These are phyloP conservation scores for Scatophagus argus DNA, from an alignment of 2,113 vertebrate species.

Conservation along the genomic window DNA sequence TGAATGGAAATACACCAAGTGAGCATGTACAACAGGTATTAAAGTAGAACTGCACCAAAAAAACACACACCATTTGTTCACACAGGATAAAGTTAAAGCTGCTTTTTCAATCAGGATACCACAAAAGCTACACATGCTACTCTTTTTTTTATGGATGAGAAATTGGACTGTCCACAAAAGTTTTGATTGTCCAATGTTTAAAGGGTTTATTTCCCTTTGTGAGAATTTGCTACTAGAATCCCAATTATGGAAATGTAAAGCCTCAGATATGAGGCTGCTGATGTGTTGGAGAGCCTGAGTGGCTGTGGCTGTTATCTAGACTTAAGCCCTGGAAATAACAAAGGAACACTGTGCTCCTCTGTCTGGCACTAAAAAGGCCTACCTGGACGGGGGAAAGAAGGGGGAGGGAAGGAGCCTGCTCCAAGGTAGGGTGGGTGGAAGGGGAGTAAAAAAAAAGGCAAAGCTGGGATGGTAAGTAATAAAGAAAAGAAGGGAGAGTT, in stretches of 20 bases:
- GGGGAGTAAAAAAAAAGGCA: constrained; percentile 19
- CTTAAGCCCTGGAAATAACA: constrained; percentile 70
- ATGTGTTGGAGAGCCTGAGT: constrained; percentile 60
- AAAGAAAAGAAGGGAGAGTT: constrained; percentile 16
- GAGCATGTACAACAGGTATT: constrained; percentile 29
- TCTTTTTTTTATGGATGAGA: constrained; percentile 3
- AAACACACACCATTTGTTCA: not conserved
- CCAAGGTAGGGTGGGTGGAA: not conserved
- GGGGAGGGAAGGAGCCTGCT: not conserved
- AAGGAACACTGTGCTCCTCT: constrained; percentile 74
- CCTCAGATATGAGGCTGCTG: constrained; percentile 42
- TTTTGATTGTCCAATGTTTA: constrained; percentile 1
- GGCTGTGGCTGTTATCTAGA: constrained; percentile 60
- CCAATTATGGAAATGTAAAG: constrained; percentile 60
- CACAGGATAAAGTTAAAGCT: not conserved
- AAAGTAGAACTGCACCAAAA: not conserved
- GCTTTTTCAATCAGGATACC: not conserved
- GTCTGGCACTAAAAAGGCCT: constrained; percentile 63
- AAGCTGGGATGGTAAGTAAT: not conserved
- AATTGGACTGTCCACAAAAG: not conserved
- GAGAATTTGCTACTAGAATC: constrained; percentile 45
- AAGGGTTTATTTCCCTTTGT: constrained; percentile 30
- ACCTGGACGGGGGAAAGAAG: constrained; percentile 61
- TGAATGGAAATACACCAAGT: constrained; percentile 32
- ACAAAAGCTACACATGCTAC: not conserved